Evolutionary conservation across 2,888 invertebrate species (phyloP), one percentile per base, ranked within the genome.

Genomic region (Rhingia campestris): DNA sequence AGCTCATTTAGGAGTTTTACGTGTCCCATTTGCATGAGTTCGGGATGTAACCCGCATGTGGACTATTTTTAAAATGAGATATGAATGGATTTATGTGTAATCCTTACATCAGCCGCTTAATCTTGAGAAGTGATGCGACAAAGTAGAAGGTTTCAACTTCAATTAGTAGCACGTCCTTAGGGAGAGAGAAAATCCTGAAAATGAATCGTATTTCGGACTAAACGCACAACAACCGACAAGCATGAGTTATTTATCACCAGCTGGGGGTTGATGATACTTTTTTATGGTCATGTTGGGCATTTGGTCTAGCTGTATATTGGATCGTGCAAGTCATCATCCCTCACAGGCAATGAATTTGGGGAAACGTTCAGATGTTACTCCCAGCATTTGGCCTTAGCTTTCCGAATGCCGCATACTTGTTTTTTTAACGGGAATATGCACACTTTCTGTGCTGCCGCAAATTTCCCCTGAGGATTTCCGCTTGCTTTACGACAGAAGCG

Each of bases 211-310:
- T 69, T 63, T 49, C 41, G 53, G 22, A 37, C 9, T 12, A 14
- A 43, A 59, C 37, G 30, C 30, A 39, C 39, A 14, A 32, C 6
- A 14, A 54, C 22, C 9, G 45, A 43, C 32, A 73, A 32, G 53
- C 59, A 32, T 43, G 66, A 72, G 66, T 76, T 72, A 72, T 76
- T 76, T 76, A 81, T 81, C 66, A 54, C 58, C 54, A 75, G 54
- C 70, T 49, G 75, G 81, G 58, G 75, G 64, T 45, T 37, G 72
- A 63, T 22, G 58, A 59, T 70, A 59, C 58, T 58, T 74, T 4
- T 72, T 64, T 72, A 56, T 72, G 79, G 69, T 70, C 67, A 33
- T 67, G 47, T 76, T 45, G 32, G 66, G 58, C 22, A 22, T 22
- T 22, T 22, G 22, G 2, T 2, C 22, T 2, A 22, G 22, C 58